Conservation (phyloP, 2,113 vertebrate genomes). For the Spilogale gracilis region DNA sequence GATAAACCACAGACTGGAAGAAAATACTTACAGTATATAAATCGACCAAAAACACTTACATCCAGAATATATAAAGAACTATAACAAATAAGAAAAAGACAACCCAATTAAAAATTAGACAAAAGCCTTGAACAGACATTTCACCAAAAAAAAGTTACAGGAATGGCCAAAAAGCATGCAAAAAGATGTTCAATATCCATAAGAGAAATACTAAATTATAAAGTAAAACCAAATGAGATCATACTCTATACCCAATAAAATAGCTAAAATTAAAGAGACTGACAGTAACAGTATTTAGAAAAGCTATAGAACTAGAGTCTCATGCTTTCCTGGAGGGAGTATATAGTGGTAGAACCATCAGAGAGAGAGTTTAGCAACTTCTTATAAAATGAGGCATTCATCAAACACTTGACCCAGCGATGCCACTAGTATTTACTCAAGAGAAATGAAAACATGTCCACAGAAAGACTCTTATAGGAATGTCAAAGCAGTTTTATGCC, state of each 20-base stretch:
- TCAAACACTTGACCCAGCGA: background rate
- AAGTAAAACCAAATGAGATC: background rate
- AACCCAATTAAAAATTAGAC: background rate
- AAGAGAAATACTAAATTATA: background rate
- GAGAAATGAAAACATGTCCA: background rate
- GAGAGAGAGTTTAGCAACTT: background rate
- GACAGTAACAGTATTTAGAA: background rate
- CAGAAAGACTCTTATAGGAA: background rate
- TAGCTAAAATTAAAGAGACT: background rate
- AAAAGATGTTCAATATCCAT: background rate
- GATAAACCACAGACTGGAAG: too few relatives aligned
- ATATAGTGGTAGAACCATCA: background rate
- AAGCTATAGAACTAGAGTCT: background rate
- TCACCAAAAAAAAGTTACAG: background rate
- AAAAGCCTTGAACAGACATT: background rate
- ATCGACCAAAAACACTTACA: too few relatives aligned
- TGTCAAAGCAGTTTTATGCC: background rate
- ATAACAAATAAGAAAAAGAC: background rate
- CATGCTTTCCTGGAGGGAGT: background rate
- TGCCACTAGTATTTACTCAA: background rate
- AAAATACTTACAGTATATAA: too few relatives aligned
- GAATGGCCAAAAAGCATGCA: background rate
- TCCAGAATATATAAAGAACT: too few relatives aligned
- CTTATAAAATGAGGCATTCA: background rate
- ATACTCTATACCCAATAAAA: background rate